phyloP scores from a whole-genome alignment of 1,140 invertebrate genomes.

The Heterodera carotae region DNA sequence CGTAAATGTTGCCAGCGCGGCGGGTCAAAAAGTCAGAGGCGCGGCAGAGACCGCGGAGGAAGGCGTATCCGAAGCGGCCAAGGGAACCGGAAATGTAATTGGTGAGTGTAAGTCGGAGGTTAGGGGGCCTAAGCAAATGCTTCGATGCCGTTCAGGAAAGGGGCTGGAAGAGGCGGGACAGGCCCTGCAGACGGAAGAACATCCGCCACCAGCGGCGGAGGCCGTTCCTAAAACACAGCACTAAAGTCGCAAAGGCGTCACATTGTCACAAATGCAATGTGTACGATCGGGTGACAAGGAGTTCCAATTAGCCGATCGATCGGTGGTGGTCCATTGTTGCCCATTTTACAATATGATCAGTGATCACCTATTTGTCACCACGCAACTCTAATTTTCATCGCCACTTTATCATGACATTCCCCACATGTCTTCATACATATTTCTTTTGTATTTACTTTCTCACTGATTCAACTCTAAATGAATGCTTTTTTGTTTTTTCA shows the following conservation, averaged over 20 bases:
- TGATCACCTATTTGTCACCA: too few species aligned
- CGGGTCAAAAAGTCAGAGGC: conserved; percentile 9
- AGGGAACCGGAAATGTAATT: conserved; percentile 24
- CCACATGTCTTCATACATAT: too few species aligned
- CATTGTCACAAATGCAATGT: too few species aligned
- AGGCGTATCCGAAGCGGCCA: conserved; percentile 11
- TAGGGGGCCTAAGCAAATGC: neutral
- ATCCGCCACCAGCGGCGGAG: conserved; percentile 9
- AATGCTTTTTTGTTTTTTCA: too few species aligned
- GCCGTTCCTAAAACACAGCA: conserved; percentile 3
- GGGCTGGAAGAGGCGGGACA: conserved; percentile 24
- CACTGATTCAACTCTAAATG: too few species aligned
- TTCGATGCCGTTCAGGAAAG: conserved; percentile 9
- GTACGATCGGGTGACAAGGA: too few species aligned
- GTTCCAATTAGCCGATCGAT: too few species aligned
- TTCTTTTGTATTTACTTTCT: too few species aligned
- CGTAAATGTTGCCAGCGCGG: conserved; percentile 20
- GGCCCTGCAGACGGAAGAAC: conserved; percentile 27
- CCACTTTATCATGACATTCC: too few species aligned
- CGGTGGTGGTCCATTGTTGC: too few species aligned
- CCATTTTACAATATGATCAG: too few species aligned
- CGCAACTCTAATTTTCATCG: too few species aligned
- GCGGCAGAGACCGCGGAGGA: conserved; percentile 16
- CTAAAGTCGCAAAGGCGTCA: neutral
- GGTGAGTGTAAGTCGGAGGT: neutral